Base-by-base conservation (phyloP, 2,797 vertebrate species). In the Falco peregrinus region DNA sequence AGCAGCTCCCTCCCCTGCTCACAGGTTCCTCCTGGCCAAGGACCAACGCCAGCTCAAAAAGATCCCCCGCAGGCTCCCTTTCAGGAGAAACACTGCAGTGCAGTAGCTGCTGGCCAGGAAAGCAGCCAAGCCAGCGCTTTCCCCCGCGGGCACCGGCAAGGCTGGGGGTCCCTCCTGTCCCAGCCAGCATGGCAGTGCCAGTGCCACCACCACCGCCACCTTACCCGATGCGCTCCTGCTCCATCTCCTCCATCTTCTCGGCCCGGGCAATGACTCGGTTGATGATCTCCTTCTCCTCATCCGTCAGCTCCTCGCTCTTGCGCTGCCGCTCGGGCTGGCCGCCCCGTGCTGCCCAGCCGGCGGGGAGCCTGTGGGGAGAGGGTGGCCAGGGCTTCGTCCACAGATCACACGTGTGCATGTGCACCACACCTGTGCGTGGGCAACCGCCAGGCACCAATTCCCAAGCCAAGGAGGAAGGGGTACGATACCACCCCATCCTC, bases 261-360 rank as follows among this genome's bases (percentile, higher is more conserved):
- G 99, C 99, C 1, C 99, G 98, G 19, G 99, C 99, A 9, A 99
- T 98, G 28, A 99, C 99, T 0, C 98, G 68, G 98, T 99, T 99
- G 98, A 99, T 99, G 90, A 99, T 99, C 96, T 99, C 99, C 98
- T 99, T 99, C 97, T 99, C 99, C 96, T 99, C 99, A 3, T 99
- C 99, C 0, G 99, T 99, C 97, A 99, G 98, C 88, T 99, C 99
- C 76, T 98, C 99, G 9, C 96, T 79, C 89, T 98, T 98, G 93
- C 97, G 94, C 67, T 95, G 97, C 21, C 97, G 89, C 6, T 98
- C 98, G 0, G 97, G 87, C 67, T 98, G 98, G 4, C 91, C 54
- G 0, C 98, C 96, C 60, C 94, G 98, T 0, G 97, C 93, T 0
- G 97, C 84, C 98, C 98, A 98, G 31, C 96, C 93, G 0, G 93